Percentiles rank a stretch among this genome's conserved stretches.
Evolutionary conservation across 2,797 vertebrate species (phyloP).

Genomic region (Sarcophilus harrisii): DNA sequence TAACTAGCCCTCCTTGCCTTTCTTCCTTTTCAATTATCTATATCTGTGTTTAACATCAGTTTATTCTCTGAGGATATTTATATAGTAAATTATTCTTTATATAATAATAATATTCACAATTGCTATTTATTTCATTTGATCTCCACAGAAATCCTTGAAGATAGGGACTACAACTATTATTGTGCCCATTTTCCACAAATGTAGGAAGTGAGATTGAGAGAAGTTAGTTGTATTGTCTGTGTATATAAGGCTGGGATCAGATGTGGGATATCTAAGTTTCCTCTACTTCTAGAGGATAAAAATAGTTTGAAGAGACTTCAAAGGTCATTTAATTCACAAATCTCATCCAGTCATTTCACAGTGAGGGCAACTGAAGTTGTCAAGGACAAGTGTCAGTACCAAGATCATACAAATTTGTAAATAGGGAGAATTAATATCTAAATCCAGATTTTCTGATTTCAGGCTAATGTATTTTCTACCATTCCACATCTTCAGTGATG

Average conservation of each 20-base stretch:
- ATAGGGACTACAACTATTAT: not conserved
- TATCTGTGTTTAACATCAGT: not conserved
- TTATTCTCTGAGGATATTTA: not conserved
- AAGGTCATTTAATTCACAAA: not conserved
- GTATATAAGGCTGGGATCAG: not conserved
- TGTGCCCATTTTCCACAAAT: not conserved
- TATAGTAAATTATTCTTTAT: not conserved
- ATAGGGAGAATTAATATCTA: not conserved
- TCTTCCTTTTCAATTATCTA: not conserved
- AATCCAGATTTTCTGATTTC: not conserved
- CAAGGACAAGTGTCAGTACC: not conserved
- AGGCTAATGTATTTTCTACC: not conserved
- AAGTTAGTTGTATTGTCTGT: not conserved
- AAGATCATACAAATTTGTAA: not conserved
- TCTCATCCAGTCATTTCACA: not conserved
- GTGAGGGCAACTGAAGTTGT: not conserved
- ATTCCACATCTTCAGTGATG: not conserved
- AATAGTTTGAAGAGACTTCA: not conserved
- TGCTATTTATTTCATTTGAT: not conserved
- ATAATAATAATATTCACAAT: not conserved
- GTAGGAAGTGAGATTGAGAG: not conserved
- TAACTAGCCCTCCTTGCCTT: not conserved
- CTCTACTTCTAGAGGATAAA: not conserved
- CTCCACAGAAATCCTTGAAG: not conserved
- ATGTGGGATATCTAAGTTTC: too few species aligned